phyloP scores from a whole-genome alignment of 2,113 vertebrate species.

The Haliaeetus leucogaster region DNA sequence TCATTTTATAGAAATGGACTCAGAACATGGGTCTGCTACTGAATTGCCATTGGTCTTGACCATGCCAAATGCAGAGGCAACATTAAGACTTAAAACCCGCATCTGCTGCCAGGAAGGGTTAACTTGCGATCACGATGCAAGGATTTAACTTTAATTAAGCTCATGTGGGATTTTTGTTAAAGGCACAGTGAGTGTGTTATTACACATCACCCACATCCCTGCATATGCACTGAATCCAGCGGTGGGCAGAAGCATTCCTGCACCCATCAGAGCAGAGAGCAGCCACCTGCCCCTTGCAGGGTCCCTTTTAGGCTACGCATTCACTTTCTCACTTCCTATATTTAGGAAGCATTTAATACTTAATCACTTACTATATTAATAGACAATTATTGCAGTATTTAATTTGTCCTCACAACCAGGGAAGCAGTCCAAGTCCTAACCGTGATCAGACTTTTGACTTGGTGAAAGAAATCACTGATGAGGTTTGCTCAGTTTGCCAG shows the following conservation, averaged over 20 bases:
- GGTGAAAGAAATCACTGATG: neutral
- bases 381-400: neutral
- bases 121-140: neutral
- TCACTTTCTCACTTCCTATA: neutral
- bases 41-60: neutral
- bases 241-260: neutral
- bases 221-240: accelerated
- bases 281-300: neutral
- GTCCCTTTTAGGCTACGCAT: neutral
- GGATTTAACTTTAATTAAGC: neutral
- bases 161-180: neutral
- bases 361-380: neutral
- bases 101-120: neutral
- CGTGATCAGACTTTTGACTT: neutral
- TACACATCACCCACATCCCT: neutral
- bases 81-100: neutral
- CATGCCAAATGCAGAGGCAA: neutral
- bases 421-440: neutral
- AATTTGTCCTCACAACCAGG: neutral
- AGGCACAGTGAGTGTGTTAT: neutral
- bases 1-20: neutral
- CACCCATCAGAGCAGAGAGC: neutral
- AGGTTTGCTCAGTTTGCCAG: neutral
- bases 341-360: neutral
- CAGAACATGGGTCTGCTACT: neutral